Evolutionary conservation across 2,113 vertebrate species (phyloP), one percentile per base, ranked within the genome.

Genomic region (Uropsilus gracilis): DNA sequence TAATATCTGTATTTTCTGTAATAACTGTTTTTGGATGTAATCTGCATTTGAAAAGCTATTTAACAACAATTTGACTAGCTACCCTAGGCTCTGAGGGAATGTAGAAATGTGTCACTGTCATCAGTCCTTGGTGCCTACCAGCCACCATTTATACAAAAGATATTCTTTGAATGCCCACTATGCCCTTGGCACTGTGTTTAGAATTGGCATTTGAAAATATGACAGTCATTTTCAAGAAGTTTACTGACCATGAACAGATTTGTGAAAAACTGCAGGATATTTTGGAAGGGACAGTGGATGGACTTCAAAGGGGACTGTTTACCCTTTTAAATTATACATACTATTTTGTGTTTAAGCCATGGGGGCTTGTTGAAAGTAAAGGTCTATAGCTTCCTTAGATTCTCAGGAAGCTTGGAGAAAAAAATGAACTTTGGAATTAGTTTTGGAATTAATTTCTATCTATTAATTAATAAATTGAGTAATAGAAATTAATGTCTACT

Each of bases 31-130:
- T 92, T 44, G 71, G 55, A 55, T 55, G 3, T 71, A 75, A 61
- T 75, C 10, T 69, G 8, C 18, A 90, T 89, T 86, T 89, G 26
- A 82, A 80, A 95, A 76, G 1, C 20, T 86, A 32, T 61, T 91
- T 89, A 82, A 80, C 26, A 91, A 28, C 22, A 69, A 76, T 91
- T 86, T 86, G 46, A 95, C 30, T 89, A 59, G 37, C 39, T 84
- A 39, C 18, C 6, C n/a, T 85, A 57, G 11, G 3, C 48, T 82
- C 42, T 81, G 44, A 86, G 82, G 83, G 42, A 77, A 63, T 59
- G 64, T 50, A 92, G 6, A 94, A 89, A 76, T 59, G 26, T 44
- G 28, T 84, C 2, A 50, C 20, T 89, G 28, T 90, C 57, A 42
- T 85, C 39, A 18, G 69, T 63, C 77, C 13, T 10, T 81, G n/a